These are phyloP conservation scores for Gallinago undulata DNA, from an alignment of 2,113 vertebrate species.

Conservation along the genomic window DNA sequence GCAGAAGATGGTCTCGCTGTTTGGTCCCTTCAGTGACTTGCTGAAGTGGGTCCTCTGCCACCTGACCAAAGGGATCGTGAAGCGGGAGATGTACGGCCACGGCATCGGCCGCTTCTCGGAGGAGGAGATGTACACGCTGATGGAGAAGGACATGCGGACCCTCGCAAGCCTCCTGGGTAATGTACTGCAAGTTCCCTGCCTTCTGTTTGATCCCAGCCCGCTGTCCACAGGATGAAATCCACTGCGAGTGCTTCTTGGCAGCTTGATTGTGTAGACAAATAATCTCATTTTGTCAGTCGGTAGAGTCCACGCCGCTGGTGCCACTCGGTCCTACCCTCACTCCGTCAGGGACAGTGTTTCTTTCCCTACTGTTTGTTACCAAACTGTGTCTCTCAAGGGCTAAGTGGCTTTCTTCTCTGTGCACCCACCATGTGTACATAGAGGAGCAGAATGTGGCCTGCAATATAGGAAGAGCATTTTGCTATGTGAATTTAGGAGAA, in stretches of 20 bases:
- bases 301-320: background rate
- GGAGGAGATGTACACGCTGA: constrained; percentile 92
- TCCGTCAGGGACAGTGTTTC: background rate
- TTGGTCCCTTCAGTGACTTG: constrained; percentile 90
- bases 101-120: constrained; percentile 94
- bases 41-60: constrained; percentile 93
- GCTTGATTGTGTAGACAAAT: background rate
- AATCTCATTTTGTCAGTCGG: background rate
- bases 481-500: background rate
- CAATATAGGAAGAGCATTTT: background rate
- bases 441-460: background rate
- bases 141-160: constrained; percentile 98
- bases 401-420: background rate
- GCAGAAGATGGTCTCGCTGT: constrained; percentile 88
- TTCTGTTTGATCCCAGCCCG: background rate
- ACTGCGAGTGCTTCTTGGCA: background rate
- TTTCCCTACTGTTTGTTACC: background rate
- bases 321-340: background rate
- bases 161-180: constrained; percentile 93
- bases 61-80: constrained; percentile 92
- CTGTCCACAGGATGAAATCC: background rate
- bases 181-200: background rate
- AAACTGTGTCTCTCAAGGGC: background rate
- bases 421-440: fast-evolving
- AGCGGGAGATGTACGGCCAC: constrained; percentile 95